A percentile compares a stretch with the other conserved stretches of the same genome.
Conservation (phyloP, 2,888 invertebrate genomes). For the Hylaea fasciaria region DNA sequence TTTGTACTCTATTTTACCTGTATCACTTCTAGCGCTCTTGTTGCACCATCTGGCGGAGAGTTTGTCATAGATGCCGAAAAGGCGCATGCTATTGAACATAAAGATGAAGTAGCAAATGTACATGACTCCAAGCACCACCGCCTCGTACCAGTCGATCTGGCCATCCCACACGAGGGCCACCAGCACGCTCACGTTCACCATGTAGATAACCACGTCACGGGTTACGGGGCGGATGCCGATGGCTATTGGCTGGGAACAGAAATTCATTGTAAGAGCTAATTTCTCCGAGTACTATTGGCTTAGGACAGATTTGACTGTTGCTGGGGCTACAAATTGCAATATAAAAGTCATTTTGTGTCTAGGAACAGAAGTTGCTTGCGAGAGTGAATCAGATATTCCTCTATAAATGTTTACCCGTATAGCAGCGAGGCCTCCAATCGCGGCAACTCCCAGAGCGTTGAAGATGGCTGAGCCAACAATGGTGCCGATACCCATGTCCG, state of each 20-base stretch:
- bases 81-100: constrained; percentile 88
- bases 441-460: constrained; percentile 93
- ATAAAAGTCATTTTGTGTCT: too few relatives aligned
- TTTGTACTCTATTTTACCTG: constrained; percentile 26
- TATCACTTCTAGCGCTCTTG: constrained; percentile 22
- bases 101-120: constrained; percentile 90
- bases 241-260: constrained; percentile 86
- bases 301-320: too few relatives aligned
- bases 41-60: constrained; percentile 42
- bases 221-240: constrained; percentile 93
- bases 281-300: too few relatives aligned
- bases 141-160: constrained; percentile 91
- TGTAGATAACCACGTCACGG: constrained; percentile 91
- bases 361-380: too few relatives aligned
- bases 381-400: too few relatives aligned
- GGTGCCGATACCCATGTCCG: constrained; percentile 94
- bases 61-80: constrained; percentile 62
- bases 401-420: constrained; percentile 79
- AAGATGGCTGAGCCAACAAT: constrained; percentile 95
- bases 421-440: constrained; percentile 91
- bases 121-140: constrained; percentile 88
- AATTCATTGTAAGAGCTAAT: too few relatives aligned
- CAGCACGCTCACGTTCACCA: constrained; percentile 88
- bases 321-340: too few relatives aligned
- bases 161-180: constrained; percentile 92